Evolutionary conservation across 53 echinoderm and acorn worm genomes (phyloP), one percentile per base, ranked within the genome.

Genomic region (Echinometra lucunter): DNA sequence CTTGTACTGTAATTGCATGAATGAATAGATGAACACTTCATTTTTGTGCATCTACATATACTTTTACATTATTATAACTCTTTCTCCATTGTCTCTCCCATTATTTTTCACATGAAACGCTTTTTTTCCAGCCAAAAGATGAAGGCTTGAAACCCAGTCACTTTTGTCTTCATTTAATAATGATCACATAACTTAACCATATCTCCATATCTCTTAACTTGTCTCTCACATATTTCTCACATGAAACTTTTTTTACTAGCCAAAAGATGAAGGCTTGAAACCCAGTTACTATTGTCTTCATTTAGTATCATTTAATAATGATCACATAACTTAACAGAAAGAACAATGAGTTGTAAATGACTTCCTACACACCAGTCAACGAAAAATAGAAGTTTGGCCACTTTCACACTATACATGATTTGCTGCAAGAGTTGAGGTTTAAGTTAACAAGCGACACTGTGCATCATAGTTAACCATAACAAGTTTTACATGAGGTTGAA

Each of bases 151-250:
- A 42, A 40, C 19, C 17, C 40, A 38, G 1, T 69, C 30, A 69
- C 38, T 42, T 78, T 42, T 42, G 38, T 78, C 23, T 40, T 78
- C 6, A 17, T 19, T 78, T 78, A 78, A 49, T 49, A 49, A 78
- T 78, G 35, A 78, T 42, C 78, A 78, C 40, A 78, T 78, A 78
- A 78, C 40, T 78, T 78, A 78, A 28, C 13, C n/a, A n/a, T n/a
- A n/a, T n/a, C n/a, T n/a, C n/a, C n/a, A n/a, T n/a, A n/a, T n/a
- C n/a, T n/a, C n/a, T n/a, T n/a, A n/a, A n/a, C 53, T 13, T 53
- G 0, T 18, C 17, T 58, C 58, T 58, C 58, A 60, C 28, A 28
- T 28, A 17, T 30, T 15, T 69, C 69, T 32, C 69, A 69, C 34
- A 69, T 32, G 19, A 69, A 0, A 9, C 30, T 2, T 69, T 34